Conservation (phyloP, 2,113 vertebrate genomes). For the Struthio camelus region DNA sequence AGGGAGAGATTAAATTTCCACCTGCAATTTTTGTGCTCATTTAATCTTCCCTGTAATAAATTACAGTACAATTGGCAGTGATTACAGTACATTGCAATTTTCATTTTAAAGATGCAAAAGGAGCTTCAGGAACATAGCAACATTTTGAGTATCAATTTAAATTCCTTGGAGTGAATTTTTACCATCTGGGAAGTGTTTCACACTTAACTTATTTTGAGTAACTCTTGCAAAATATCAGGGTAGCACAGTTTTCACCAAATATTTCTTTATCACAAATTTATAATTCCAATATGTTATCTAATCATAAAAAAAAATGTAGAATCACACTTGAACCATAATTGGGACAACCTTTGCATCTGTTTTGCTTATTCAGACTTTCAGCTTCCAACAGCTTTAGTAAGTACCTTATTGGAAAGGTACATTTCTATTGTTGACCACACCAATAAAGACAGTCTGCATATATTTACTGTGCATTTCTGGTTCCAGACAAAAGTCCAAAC, state of each 20-base stretch:
- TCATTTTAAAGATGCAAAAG: slow-evolving; percentile 59
- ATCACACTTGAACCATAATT: slow-evolving; percentile 7
- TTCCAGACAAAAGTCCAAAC: neutral
- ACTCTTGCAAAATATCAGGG: slow-evolving; percentile 36
- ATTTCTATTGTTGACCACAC: neutral
- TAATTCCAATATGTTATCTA: slow-evolving; percentile 46
- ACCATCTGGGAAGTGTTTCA: slow-evolving; percentile 66
- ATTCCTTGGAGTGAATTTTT: slow-evolving; percentile 68
- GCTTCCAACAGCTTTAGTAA: neutral
- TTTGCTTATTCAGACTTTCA: slow-evolving; percentile 59
- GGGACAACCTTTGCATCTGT: neutral
- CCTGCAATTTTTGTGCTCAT: slow-evolving; percentile 30
- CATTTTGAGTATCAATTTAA: slow-evolving; percentile 70
- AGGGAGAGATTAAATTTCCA: slow-evolving; percentile 32
- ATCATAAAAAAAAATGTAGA: slow-evolving; percentile 48
- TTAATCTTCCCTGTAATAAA: slow-evolving; percentile 45
- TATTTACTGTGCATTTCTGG: neutral
- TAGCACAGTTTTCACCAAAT: slow-evolving; percentile 35
- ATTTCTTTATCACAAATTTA: slow-evolving; percentile 42
- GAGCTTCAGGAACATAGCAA: slow-evolving; percentile 52
- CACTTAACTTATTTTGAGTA: slow-evolving; percentile 60
- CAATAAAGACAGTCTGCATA: neutral
- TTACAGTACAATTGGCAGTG: slow-evolving; percentile 40
- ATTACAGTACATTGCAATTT: slow-evolving; percentile 43
- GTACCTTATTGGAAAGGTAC: neutral